Evolutionary conservation across 1,140 invertebrate genomes (phyloP).

Genomic region (Lasioglossum baleicum): DNA sequence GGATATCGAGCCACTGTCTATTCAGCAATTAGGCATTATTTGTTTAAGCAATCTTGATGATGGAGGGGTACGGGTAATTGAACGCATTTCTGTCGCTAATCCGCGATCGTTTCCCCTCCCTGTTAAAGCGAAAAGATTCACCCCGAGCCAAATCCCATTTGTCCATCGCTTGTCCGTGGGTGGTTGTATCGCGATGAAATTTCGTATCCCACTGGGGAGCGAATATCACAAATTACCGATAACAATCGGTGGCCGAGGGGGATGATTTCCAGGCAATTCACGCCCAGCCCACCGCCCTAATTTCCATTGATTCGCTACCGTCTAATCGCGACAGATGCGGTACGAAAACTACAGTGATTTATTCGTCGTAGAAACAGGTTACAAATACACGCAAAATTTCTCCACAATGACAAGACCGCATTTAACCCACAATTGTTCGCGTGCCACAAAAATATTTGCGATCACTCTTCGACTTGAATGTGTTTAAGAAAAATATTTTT

Average conservation of each 20-base stretch:
- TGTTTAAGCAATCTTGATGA: conserved; percentile 19
- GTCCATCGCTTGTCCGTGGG: not conserved
- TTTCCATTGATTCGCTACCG: conserved; percentile 53
- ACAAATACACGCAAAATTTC: not conserved
- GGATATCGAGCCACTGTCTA: not conserved
- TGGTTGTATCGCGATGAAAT: conserved; percentile 28
- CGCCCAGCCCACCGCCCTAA: conserved; percentile 30
- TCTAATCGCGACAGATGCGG: conserved; percentile 47
- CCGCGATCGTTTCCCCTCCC: not conserved
- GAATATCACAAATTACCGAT: conserved; percentile 60
- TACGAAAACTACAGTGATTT: not conserved
- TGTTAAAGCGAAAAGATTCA: conserved; percentile 34
- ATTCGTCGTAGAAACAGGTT: not conserved
- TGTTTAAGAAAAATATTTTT: too few relatives aligned
- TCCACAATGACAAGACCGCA: too few relatives aligned
- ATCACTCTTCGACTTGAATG: too few relatives aligned
- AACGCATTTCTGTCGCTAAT: conserved; percentile 12
- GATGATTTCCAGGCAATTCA: conserved; percentile 49
- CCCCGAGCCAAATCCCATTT: conserved; percentile 46
- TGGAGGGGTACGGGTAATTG: not conserved
- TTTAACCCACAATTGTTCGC: too few relatives aligned
- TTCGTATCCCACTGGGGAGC: conserved; percentile 43
- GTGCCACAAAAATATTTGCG: too few relatives aligned
- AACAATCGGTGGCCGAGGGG: conserved; percentile 50
- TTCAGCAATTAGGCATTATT: conserved; percentile 2